phyloP scores from a whole-genome alignment of 2,113 vertebrate genomes.

The western clawed frog (Xenopus tropicalis) region DNA sequence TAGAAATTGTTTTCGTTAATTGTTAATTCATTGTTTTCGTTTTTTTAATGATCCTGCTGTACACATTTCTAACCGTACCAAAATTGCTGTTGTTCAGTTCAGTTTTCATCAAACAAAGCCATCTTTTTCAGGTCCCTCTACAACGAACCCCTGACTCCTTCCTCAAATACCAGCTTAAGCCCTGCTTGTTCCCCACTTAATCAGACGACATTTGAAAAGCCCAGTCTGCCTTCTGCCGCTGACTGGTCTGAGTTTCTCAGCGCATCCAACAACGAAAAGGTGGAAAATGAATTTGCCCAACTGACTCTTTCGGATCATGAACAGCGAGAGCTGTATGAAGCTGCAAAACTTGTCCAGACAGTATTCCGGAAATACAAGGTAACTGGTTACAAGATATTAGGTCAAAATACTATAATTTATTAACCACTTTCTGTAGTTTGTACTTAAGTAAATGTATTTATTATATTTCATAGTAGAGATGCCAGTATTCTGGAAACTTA shows the following conservation, averaged over 20 bases:
- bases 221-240: constrained; percentile 83
- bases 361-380: constrained; percentile 99
- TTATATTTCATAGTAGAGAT: too few relatives aligned
- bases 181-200: constrained; percentile 80
- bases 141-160: constrained; percentile 83
- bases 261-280: constrained; percentile 89
- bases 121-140: constrained; percentile 77
- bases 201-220: constrained; percentile 82
- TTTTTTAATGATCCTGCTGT: too few relatives aligned
- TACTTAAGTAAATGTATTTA: too few relatives aligned
- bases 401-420: too few relatives aligned
- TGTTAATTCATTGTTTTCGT: too few relatives aligned
- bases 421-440: too few relatives aligned
- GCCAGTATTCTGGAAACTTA: too few relatives aligned
- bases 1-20: too few relatives aligned
- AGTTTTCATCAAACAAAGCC: too few relatives aligned
- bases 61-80: too few relatives aligned
- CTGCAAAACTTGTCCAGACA: constrained; percentile 94
- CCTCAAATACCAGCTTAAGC: constrained; percentile 89
- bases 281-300: constrained; percentile 95
- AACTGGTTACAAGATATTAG: constrained; percentile 15
- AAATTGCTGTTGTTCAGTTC: too few relatives aligned
- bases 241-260: constrained; percentile 97
- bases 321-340: constrained; percentile 95
- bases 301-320: constrained; percentile 95